A percentile compares a stretch with the other conserved stretches of the same genome.
phyloP scores from a whole-genome alignment of 2,113 vertebrate species.

The Apodemus sylvaticus region DNA sequence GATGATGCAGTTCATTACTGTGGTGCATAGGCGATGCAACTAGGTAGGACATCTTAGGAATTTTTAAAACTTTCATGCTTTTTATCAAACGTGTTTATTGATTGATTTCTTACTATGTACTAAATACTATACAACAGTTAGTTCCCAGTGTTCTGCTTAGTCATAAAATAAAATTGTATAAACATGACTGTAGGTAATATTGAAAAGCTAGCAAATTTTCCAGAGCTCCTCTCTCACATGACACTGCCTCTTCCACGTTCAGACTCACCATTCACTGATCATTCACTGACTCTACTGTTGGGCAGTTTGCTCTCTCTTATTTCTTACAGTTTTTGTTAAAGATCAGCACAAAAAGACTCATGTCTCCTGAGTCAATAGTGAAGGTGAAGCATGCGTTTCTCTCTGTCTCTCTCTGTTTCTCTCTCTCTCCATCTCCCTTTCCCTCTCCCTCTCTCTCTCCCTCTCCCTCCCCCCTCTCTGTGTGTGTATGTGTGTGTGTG shows the following conservation, averaged over 20 bases:
- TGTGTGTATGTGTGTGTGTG: not conserved
- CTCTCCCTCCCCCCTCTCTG: not conserved
- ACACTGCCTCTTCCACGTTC: not conserved
- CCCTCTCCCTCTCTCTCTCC: not conserved
- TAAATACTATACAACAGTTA: not conserved
- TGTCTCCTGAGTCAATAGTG: not conserved
- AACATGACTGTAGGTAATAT: not conserved
- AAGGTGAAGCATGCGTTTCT: not conserved
- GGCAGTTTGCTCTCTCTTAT: not conserved
- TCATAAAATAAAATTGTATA: not conserved
- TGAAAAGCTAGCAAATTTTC: not conserved
- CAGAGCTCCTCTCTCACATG: not conserved
- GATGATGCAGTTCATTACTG: not conserved
- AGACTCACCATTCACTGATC: not conserved
- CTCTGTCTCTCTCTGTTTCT: not conserved
- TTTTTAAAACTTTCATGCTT: not conserved
- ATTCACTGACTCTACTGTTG: not conserved
- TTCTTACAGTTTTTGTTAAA: not conserved
- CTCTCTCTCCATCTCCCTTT: too few relatives aligned
- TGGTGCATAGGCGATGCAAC: not conserved
- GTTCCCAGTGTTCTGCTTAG: not conserved
- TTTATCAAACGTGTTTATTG: not conserved
- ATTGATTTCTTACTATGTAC: not conserved
- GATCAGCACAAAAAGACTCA: not conserved
- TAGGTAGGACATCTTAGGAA: not conserved